phyloP scores from a whole-genome alignment of 2,797 vertebrate species.

The Phalloptychus januarius region DNA sequence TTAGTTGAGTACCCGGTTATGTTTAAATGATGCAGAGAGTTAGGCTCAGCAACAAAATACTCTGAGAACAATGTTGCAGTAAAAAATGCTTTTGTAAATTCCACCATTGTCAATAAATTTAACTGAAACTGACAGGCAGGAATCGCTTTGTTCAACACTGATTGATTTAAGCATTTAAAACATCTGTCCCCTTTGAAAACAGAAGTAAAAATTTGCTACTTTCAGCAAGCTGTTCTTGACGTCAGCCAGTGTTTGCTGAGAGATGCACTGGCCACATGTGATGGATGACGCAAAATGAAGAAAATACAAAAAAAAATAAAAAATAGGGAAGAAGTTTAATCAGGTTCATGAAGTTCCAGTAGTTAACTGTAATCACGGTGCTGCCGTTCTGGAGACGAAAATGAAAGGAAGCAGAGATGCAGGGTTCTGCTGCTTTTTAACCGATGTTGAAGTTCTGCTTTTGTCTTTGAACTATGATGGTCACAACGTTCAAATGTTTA shows the following conservation, averaged over 20 bases:
- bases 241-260: neutral
- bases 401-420: neutral
- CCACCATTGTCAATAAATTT: neutral
- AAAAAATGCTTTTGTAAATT: neutral
- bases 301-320: neutral
- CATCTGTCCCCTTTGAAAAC: neutral
- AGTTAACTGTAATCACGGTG: neutral
- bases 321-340: neutral
- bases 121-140: neutral
- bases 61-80: neutral
- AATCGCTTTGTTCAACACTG: neutral
- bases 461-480: neutral
- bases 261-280: neutral
- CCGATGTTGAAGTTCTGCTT: neutral
- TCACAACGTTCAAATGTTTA: neutral
- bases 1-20: neutral
- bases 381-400: neutral
- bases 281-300: neutral
- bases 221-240: neutral
- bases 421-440: neutral
- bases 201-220: slow-evolving; percentile 1
- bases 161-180: neutral
- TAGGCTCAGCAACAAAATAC: neutral
- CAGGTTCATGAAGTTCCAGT: neutral
- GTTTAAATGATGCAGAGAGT: neutral